Percentiles rank a stretch among this genome's conserved stretches.
These are phyloP conservation scores for Actenoides hombroni DNA, from an alignment of 2,113 vertebrate genomes.

Conservation along the genomic window DNA sequence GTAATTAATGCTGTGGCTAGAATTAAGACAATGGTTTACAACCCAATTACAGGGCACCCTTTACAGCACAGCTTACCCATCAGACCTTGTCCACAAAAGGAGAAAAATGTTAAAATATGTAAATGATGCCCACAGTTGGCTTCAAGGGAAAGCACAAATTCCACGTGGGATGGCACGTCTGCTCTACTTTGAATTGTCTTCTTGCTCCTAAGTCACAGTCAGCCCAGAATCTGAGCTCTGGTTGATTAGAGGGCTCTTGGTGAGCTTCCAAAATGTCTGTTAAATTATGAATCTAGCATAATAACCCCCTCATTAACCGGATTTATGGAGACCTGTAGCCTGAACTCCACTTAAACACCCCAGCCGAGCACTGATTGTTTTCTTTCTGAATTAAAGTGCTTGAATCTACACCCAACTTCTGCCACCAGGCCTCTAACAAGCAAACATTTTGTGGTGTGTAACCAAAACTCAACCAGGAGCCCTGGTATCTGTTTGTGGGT, in stretches of 20 bases:
- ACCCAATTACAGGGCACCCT: conserved; percentile 47
- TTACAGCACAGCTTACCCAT: conserved; percentile 38
- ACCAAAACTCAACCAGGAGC: background rate
- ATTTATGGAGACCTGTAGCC: background rate
- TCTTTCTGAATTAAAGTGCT: background rate
- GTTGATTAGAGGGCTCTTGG: background rate
- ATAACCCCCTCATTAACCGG: background rate
- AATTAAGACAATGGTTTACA: conserved; percentile 55
- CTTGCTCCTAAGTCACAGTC: background rate
- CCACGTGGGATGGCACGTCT: background rate
- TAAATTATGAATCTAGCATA: background rate
- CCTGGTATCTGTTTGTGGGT: background rate
- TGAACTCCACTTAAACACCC: background rate
- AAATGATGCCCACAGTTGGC: conserved; percentile 27
- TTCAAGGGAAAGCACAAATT: background rate
- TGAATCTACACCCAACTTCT: background rate
- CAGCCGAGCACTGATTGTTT: background rate
- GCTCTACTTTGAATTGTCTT: background rate
- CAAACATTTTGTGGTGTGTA: background rate
- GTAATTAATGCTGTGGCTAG: conserved; percentile 42
- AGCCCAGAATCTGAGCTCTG: background rate
- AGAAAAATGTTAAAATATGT: conserved; percentile 41
- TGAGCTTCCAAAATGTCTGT: background rate
- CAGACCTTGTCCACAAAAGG: conserved; percentile 52
- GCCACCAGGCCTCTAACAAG: background rate